phyloP scores from a whole-genome alignment of 1,140 invertebrate species.

The Nebria ingens region DNA sequence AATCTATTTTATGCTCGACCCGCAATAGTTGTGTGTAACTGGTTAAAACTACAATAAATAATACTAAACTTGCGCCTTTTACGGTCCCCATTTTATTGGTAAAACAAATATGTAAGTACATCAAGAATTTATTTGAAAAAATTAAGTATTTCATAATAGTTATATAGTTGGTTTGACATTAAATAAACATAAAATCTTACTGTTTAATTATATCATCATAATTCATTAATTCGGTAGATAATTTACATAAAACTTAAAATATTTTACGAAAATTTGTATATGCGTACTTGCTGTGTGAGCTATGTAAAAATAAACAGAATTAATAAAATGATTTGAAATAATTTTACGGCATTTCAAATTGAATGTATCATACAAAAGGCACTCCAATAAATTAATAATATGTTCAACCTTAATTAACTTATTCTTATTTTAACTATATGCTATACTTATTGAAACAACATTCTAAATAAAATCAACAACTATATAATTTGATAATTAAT shows the following conservation, averaged over 20 bases:
- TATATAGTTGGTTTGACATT: not conserved
- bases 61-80: no score
- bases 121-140: conserved; percentile 8
- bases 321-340: not conserved
- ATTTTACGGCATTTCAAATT: conserved; percentile 12
- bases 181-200: not conserved
- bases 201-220: not conserved
- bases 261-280: no score
- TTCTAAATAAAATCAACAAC: not conserved
- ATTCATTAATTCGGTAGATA: not conserved
- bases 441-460: not conserved
- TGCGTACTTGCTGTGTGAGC: no score
- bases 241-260: not conserved
- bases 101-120: not conserved
- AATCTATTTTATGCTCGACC: no score
- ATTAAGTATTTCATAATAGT: conserved; percentile 2
- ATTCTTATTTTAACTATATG: conserved; percentile 11
- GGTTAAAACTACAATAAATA: no score
- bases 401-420: conserved; percentile 2
- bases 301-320: not conserved
- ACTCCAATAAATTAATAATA: conserved; percentile 17
- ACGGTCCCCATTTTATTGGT: not conserved
- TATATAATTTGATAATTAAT: conserved; percentile 1
- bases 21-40: no score
- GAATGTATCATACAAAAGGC: conserved; percentile 16